phyloP scores from a whole-genome alignment of 2,888 invertebrate species.

The Limnephilus auricula region DNA sequence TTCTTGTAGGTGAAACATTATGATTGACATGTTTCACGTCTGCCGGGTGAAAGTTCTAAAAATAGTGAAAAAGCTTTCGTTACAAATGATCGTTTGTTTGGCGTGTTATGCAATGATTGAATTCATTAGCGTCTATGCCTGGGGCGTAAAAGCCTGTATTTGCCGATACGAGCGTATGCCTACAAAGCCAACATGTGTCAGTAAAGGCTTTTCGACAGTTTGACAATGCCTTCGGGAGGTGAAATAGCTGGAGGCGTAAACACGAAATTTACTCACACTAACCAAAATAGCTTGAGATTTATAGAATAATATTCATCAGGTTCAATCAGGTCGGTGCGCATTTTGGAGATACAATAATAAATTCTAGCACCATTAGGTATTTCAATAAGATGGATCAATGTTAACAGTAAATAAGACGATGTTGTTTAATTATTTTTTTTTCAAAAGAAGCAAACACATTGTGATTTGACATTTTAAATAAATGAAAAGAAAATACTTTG shows the following conservation, averaged over 20 bases:
- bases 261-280: background rate
- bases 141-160: background rate
- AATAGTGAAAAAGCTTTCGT: background rate
- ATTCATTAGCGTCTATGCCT: background rate
- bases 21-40: no score
- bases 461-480: no score
- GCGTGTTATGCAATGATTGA: background rate
- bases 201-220: background rate
- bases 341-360: no score
- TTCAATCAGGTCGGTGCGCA: no score
- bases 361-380: background rate
- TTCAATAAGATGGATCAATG: no score
- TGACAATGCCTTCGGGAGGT: background rate
- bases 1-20: background rate
- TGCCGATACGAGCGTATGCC: background rate
- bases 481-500: no score
- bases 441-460: no score
- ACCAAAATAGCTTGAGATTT: background rate
- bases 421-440: no score
- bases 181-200: background rate
- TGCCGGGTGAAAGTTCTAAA: background rate
- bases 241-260: background rate
- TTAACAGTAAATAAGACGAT: no score
- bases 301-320: no score
- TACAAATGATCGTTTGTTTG: background rate